Evolutionary conservation across 1,140 invertebrate species (phyloP).

Genomic region (Kradibia gibbosae): DNA sequence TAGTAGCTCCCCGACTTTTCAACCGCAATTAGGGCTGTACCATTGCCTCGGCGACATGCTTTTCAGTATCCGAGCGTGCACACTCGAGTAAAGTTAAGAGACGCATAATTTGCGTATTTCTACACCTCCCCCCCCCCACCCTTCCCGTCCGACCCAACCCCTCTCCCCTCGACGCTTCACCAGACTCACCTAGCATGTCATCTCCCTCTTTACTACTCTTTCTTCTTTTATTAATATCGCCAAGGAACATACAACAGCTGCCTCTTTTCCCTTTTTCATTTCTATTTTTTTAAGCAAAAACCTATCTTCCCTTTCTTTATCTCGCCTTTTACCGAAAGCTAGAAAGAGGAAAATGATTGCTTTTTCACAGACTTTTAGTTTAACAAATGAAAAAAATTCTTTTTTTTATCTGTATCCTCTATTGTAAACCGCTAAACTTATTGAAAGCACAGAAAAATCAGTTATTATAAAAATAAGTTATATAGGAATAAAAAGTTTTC

Average conservation of each 20-base stretch:
- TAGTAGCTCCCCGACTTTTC: constrained; percentile 4
- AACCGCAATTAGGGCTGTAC: constrained; percentile 20
- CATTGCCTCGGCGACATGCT: background rate
- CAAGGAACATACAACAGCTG: constrained; percentile 2
- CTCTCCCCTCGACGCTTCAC: no score
- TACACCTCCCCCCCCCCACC: background rate
- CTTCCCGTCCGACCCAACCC: no score
- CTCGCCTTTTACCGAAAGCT: background rate
- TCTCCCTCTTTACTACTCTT: background rate
- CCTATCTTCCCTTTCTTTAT: no score
- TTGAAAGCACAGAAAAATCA: background rate
- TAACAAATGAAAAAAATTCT: constrained; percentile 7
- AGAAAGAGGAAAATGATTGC: background rate
- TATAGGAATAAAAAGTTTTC: no score
- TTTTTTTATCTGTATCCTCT: background rate
- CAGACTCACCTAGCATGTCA: no score
- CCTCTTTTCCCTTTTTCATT: background rate
- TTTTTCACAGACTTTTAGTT: constrained; percentile 4
- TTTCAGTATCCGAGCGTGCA: background rate
- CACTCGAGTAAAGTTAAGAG: background rate
- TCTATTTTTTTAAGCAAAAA: background rate
- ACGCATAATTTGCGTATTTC: background rate
- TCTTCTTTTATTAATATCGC: constrained; percentile 33
- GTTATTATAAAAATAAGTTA: background rate
- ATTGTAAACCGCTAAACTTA: background rate